Conservation (phyloP, 2,113 vertebrate species). For the Datnioides undecimradiatus region DNA sequence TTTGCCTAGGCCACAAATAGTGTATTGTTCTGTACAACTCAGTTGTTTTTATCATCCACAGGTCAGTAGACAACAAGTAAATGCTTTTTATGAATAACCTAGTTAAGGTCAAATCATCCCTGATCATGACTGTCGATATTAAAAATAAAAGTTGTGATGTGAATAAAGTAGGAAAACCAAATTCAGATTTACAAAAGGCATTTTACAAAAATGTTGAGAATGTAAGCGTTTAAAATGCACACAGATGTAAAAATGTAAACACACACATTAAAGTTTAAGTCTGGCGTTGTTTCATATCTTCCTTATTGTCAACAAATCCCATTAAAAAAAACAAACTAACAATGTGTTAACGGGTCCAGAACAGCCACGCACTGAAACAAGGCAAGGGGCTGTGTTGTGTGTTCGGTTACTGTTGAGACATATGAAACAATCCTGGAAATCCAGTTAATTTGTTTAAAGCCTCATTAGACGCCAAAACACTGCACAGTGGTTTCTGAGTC, state of each 20-base stretch:
- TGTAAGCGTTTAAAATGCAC: slow-evolving; percentile 47
- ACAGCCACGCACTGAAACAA: not conserved
- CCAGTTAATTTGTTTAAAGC: not conserved
- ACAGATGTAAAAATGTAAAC: slow-evolving; percentile 65
- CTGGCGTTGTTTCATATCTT: slow-evolving; percentile 32
- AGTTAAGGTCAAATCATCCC: slow-evolving; percentile 60
- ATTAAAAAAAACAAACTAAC: not conserved
- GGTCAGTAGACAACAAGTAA: slow-evolving; percentile 49
- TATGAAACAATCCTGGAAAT: too few species aligned
- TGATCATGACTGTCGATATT: slow-evolving; percentile 63
- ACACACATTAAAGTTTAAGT: slow-evolving; percentile 39
- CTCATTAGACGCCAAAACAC: not conserved
- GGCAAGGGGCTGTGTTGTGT: not conserved
- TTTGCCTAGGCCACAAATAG: slow-evolving; percentile 43
- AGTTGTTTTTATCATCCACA: slow-evolving; percentile 21
- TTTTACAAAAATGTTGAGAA: slow-evolving; percentile 57
- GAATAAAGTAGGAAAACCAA: slow-evolving; percentile 40
- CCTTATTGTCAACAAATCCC: slow-evolving; percentile 24
- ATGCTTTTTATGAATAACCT: slow-evolving; percentile 57
- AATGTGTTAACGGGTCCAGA: not conserved
- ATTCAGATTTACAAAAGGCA: slow-evolving; percentile 57
- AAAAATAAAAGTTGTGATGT: slow-evolving; percentile 34
- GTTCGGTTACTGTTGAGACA: too few species aligned
- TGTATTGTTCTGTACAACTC: slow-evolving; percentile 32
- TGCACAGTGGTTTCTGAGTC: not conserved